Percentiles rank a stretch among this genome's conserved stretches.
phyloP scores from a whole-genome alignment of 1,140 invertebrate species.

The Panonychus citri region DNA sequence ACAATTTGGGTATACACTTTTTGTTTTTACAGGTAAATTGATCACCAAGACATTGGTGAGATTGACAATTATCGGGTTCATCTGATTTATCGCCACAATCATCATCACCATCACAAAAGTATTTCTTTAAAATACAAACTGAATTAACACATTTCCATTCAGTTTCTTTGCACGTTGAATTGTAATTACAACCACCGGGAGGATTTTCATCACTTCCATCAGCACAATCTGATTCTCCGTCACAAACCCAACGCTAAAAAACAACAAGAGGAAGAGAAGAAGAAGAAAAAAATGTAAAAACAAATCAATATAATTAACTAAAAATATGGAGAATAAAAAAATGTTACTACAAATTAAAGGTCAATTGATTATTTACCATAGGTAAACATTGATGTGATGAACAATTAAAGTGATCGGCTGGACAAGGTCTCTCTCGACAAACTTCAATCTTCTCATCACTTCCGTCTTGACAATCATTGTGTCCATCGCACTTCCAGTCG shows the following conservation, averaged over 20 bases:
- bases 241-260: slow-evolving; percentile 35
- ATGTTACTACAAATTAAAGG: slow-evolving; percentile 50
- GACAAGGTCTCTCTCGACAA: slow-evolving; percentile 41
- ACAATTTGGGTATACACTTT: slow-evolving; percentile 22
- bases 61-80: slow-evolving; percentile 20
- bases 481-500: slow-evolving; percentile 19
- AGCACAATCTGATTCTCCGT: slow-evolving; percentile 33
- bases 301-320: slow-evolving; percentile 22
- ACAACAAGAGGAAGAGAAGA: slow-evolving; percentile 27
- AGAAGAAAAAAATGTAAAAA: slow-evolving; percentile 73
- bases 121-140: slow-evolving; percentile 14
- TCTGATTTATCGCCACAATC: slow-evolving; percentile 19
- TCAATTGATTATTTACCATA: slow-evolving; percentile 39
- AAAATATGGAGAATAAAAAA: slow-evolving; percentile 56
- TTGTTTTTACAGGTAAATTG: slow-evolving; percentile 25
- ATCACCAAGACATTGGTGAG: slow-evolving; percentile 16
- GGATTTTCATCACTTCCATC: slow-evolving; percentile 18
- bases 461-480: slow-evolving; percentile 19
- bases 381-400: slow-evolving; percentile 41
- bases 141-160: slow-evolving; percentile 17
- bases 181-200: slow-evolving; percentile 20
- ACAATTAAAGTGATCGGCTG: neutral
- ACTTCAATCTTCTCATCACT: slow-evolving; percentile 36
- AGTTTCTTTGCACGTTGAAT: slow-evolving; percentile 14
- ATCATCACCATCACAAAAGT: slow-evolving; percentile 32